A percentile compares a stretch with the other conserved stretches of the same genome.
phyloP scores from a whole-genome alignment of 2,888 invertebrate genomes.

The Lasioglossum malachurum region DNA sequence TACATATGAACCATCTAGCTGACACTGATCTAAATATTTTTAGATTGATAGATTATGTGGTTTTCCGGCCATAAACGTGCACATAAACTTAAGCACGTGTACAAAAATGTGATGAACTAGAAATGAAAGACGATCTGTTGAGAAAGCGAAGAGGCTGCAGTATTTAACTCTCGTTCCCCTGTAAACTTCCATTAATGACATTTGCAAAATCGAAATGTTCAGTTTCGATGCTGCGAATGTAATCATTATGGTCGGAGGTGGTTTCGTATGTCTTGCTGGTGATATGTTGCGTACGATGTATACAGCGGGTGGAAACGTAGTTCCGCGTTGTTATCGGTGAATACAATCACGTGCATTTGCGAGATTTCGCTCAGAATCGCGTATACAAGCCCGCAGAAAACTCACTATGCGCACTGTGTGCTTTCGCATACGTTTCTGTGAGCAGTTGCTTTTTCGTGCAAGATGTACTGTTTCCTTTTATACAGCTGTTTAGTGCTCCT shows the following conservation, averaged over 20 bases:
- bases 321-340: conserved; percentile 35
- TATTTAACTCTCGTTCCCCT: neutral
- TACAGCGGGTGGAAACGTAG: conserved; percentile 4
- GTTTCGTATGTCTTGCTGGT: conserved; percentile 15
- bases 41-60: too few species aligned
- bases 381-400: neutral
- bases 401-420: neutral
- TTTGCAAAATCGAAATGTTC: conserved; percentile 18
- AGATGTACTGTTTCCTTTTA: neutral
- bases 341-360: conserved; percentile 39
- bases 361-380: conserved; percentile 22
- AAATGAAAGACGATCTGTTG: neutral
- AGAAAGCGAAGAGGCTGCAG: neutral
- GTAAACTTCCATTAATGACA: conserved; percentile 14
- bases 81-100: too few species aligned
- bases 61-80: too few species aligned
- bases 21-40: too few species aligned
- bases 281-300: conserved; percentile 3
- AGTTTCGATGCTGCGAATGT: conserved; percentile 6
- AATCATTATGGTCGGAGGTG: conserved; percentile 28
- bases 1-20: too few species aligned
- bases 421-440: conserved; percentile 5
- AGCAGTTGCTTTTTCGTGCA: conserved; percentile 7
- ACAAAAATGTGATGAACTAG: neutral
- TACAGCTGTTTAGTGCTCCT: neutral